These are phyloP conservation scores for Cliona cf. orientalis DNA, from an alignment of 37 sponge, comb jelly and placozoan species.

Conservation along the genomic window DNA sequence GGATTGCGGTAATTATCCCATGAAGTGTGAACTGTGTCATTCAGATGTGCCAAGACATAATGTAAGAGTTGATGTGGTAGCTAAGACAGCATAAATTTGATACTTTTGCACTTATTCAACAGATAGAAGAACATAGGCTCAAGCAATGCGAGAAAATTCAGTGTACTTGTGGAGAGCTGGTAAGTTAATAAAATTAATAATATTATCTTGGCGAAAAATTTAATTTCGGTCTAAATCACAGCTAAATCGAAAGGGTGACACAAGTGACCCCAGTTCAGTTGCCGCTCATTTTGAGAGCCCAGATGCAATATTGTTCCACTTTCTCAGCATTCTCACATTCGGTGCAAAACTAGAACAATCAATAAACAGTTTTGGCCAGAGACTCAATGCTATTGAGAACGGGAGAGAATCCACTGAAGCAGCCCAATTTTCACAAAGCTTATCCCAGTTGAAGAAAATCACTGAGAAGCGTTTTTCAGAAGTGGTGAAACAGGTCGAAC, in stretches of 20 bases:
- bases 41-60: not conserved
- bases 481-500: not conserved
- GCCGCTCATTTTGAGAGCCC: not conserved
- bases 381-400: not conserved
- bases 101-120: not conserved
- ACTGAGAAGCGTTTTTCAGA: not conserved
- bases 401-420: not conserved
- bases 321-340: not conserved
- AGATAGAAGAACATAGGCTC: conserved; percentile 13
- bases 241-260: too few relatives aligned
- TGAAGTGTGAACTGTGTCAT: conserved; percentile 31
- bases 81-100: not conserved
- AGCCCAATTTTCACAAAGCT: not conserved
- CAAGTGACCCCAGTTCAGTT: too few relatives aligned
- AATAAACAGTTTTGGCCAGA: not conserved
- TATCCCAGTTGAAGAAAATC: not conserved
- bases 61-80: conserved; percentile 3
- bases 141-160: conserved; percentile 1
- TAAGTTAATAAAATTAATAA: not conserved
- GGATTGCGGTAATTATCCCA: conserved; percentile 9
- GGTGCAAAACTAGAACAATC: not conserved
- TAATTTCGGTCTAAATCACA: too few relatives aligned
- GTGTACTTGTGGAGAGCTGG: conserved; percentile 37
- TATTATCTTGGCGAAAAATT: too few relatives aligned
- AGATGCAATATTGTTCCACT: not conserved